Conservation (phyloP, 1,140 invertebrate genomes). For the Atta cephalotes region DNA sequence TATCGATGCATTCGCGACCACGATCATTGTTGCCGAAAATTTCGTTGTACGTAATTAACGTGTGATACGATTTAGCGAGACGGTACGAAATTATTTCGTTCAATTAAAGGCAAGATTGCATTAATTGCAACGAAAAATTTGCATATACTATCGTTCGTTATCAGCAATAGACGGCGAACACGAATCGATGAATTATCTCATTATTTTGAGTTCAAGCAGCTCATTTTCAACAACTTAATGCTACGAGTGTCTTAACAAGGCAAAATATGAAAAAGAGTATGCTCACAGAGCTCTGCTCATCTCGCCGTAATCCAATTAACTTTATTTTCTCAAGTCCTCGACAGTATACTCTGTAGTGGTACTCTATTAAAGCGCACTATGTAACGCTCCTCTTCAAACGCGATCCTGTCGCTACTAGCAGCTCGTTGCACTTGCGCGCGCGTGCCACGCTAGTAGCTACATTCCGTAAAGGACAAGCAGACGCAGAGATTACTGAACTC, state of each 20-base stretch:
- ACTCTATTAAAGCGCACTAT: slow-evolving; percentile 62
- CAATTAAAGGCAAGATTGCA: slow-evolving; percentile 46
- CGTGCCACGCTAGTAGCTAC: slow-evolving; percentile 48
- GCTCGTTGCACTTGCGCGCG: slow-evolving; percentile 53
- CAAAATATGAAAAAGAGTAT: slow-evolving; percentile 52
- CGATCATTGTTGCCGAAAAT: slow-evolving; percentile 56
- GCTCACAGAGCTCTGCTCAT: slow-evolving; percentile 31
- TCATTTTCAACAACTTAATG: slow-evolving; percentile 49
- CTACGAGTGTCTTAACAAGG: slow-evolving; percentile 39
- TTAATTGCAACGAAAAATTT: slow-evolving; percentile 49
- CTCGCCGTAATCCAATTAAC: slow-evolving; percentile 59
- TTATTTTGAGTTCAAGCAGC: slow-evolving; percentile 42
- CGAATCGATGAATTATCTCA: slow-evolving; percentile 44
- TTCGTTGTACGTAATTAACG: slow-evolving; percentile 58
- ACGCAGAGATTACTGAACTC: slow-evolving; percentile 58
- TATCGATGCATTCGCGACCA: slow-evolving; percentile 30
- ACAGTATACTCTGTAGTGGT: slow-evolving; percentile 51
- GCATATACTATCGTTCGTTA: slow-evolving; percentile 3
- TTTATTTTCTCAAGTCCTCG: slow-evolving; percentile 60
- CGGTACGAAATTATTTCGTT: slow-evolving; percentile 46
- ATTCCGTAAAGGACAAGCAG: slow-evolving; percentile 62
- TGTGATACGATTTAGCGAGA: slow-evolving; percentile 26
- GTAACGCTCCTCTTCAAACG: slow-evolving; percentile 53
- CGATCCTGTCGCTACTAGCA: slow-evolving; percentile 53
- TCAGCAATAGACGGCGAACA: neutral